These are phyloP conservation scores for Delphinapterus leucas DNA, from an alignment of 2,113 vertebrate species.

Conservation along the genomic window DNA sequence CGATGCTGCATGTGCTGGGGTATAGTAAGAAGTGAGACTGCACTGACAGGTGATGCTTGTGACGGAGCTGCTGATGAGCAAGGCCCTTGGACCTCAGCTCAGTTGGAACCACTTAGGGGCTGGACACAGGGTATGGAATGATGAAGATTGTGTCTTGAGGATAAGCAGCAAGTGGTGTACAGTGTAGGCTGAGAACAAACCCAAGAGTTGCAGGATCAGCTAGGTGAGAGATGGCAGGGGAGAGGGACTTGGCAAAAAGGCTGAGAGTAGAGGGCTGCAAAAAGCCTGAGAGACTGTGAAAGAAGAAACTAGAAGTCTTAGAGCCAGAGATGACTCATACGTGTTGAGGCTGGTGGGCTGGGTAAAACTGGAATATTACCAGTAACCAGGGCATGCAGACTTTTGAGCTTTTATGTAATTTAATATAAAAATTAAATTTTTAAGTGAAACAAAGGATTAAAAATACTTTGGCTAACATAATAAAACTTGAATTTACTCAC, in stretches of 20 bases:
- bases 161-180: neutral
- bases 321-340: neutral
- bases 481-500: slow-evolving; percentile 57
- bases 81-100: neutral
- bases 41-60: accelerated
- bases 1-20: accelerated
- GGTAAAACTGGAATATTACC: neutral
- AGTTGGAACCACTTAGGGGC: neutral
- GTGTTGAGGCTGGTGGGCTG: neutral
- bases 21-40: no score
- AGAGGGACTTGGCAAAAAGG: neutral
- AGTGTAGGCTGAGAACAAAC: neutral
- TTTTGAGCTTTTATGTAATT: neutral
- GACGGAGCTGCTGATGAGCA: neutral
- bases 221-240: neutral
- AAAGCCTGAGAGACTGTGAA: neutral
- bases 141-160: neutral
- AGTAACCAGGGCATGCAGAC: neutral
- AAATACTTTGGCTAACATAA: slow-evolving; percentile 21
- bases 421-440: neutral
- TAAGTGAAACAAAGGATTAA: slow-evolving; percentile 1
- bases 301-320: neutral
- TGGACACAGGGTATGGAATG: no score
- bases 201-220: neutral
- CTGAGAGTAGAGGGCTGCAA: neutral